A percentile compares a stretch with the other conserved stretches of the same genome.
Conservation (phyloP, 2,113 vertebrate species). For the Parus major region DNA sequence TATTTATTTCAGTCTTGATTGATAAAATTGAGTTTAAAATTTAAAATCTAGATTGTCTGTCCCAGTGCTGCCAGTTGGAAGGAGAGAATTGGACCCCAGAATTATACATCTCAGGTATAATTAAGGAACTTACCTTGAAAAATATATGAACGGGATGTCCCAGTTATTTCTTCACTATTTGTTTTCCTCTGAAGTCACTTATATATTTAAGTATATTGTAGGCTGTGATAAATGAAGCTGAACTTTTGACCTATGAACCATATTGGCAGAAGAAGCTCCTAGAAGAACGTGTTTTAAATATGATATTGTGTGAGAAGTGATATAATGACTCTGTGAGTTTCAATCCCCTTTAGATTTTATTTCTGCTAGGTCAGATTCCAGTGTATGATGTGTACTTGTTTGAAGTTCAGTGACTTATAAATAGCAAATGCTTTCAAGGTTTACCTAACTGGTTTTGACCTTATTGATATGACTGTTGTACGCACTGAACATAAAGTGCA, state of each 20-base stretch:
- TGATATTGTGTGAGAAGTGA: conserved; percentile 50
- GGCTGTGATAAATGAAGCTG: not conserved
- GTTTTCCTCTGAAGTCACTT: not conserved
- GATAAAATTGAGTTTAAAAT: not conserved
- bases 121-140: not conserved
- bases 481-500: not conserved
- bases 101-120: not conserved
- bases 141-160: not conserved
- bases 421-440: conserved; percentile 54
- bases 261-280: not conserved
- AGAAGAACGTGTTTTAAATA: conserved; percentile 11
- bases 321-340: not conserved
- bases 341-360: conserved; percentile 36
- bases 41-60: not conserved
- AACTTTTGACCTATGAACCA: not conserved
- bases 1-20: not conserved
- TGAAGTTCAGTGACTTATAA: conserved; percentile 43
- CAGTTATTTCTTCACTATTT: not conserved
- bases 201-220: not conserved
- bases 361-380: conserved; percentile 56
- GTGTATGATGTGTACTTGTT: conserved; percentile 10
- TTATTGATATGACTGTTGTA: not conserved
- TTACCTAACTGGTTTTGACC: conserved; percentile 37
- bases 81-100: not conserved
- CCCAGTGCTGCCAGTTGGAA: not conserved